Evolutionary conservation across 2,888 invertebrate genomes (phyloP), one percentile per base, ranked within the genome.

Genomic region (Ectemnius cavifrons): DNA sequence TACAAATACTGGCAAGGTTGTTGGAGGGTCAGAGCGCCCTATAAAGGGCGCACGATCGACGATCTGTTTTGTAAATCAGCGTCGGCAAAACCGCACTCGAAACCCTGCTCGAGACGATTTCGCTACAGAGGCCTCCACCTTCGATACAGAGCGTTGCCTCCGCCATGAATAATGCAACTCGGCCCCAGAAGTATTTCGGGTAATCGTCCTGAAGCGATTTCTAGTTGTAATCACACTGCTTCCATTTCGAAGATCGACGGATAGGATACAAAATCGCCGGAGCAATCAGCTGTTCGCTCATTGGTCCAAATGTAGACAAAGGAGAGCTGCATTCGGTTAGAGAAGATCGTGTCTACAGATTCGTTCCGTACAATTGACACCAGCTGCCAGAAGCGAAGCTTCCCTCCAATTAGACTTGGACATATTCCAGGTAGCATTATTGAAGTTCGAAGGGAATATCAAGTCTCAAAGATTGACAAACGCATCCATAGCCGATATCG

Each of bases 91-190:
- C 49, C 57, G 28, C 63, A 49, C 27, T 37, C 46, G 20, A 56
- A 37, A 11, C 3, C 37, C 8, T 27, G 47, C 52, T 37, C 61
- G 63, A 70, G 49, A 58, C 59, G 69, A 77, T 72, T 63, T 46
- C 62, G 20, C 61, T 69, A 66, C 64, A 37, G 37, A 11, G 11
- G 37, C 8, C 37, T 37, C 37, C 37, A 37, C 11, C 37, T 37
- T 37, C 37, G 5, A 37, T 37, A 37, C 37, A 65, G 68, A 75
- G 65, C 63, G 57, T 52, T 60, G 27, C 49, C 69, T 52, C 27
- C 49, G 61, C 64, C 72, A 77, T 75, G 77, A 77, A 77, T 77
- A 77, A 77, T 77, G 77, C 72, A 77, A 52, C 37, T 16, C 37
- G 47, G 46, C 28, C 67, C 60, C 58, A 71, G 61, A 77, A 67